Evolutionary conservation across 2,797 vertebrate species (phyloP), one percentile per base, ranked within the genome.

Genomic region (Anolis apletophallus): DNA sequence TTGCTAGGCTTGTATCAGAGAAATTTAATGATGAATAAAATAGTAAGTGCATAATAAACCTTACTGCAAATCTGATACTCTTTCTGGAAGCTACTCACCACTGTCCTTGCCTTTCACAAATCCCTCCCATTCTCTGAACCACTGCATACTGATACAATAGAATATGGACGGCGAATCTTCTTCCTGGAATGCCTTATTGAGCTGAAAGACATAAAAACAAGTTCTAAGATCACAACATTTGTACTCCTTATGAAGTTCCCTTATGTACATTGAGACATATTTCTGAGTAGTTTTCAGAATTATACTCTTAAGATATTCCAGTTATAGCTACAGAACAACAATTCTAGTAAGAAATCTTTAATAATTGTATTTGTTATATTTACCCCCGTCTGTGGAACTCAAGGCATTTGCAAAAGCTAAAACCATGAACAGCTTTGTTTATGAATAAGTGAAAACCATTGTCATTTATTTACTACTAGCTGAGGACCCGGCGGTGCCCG

Each of bases 111-210:
- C 99, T 97, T 99, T 99, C 93, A 99, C 98, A 94, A 99, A 99
- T 89, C 97, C 97, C 95, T 99, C 99, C 99, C 99, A 99, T 94
- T 99, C 99, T 93, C 99, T 97, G 95, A 99, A 99, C 99, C 99
- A 99, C 85, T 99, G 98, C 99, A 99, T 99, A 97, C 98, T 99
- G 97, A 99, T 99, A 95, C 98, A 99, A 95, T 98, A 99, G 95
- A 99, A 99, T 46, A 98, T 97, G 90, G 98, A 97, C 16, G 98
- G 98, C 92, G 98, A 98, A 94, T 99, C 98, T 94, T 99, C 98
- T 96, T 99, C 98, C 95, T 99, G 99, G 95, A 99, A 99, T 87
- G 98, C 98, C 97, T 98, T 99, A 95, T 99, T 99, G 91, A 99
- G 97, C 99, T 99, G 89, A 76, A 16, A 76, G 54, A 67, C 17